Percentiles rank a stretch among this genome's conserved stretches.
Conservation (phyloP, 2,797 vertebrate genomes). For the Lutra lutra region DNA sequence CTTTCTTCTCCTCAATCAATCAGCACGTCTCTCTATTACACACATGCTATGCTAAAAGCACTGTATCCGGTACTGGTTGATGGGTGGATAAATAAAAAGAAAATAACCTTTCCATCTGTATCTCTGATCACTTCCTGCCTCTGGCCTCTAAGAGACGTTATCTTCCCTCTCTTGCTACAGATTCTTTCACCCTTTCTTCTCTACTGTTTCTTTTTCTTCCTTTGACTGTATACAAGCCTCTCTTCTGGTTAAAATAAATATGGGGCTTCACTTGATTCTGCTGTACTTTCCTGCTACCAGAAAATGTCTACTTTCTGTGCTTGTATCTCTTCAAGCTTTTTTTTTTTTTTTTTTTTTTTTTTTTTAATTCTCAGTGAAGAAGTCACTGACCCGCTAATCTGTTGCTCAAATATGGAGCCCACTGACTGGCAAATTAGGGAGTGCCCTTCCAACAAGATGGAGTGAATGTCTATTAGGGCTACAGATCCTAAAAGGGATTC, state of each 20-base stretch:
- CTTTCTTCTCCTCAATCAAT: slow-evolving; percentile 45
- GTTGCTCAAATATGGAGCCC: background rate
- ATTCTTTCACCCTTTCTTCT: background rate
- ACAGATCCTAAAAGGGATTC: background rate
- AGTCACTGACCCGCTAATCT: background rate
- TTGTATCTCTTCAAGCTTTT: background rate
- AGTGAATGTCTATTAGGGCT: background rate
- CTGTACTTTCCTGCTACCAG: background rate
- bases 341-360: background rate
- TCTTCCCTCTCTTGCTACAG: background rate
- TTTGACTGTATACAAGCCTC: background rate
- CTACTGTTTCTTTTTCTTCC: background rate
- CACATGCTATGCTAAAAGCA: slow-evolving; percentile 28
- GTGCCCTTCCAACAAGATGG: background rate
- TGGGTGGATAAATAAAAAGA: slow-evolving; percentile 32
- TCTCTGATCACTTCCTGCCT: slow-evolving; percentile 43
- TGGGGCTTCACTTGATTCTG: background rate
- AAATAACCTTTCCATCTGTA: slow-evolving; percentile 33
- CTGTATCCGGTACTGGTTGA: background rate
- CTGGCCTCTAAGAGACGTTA: background rate
- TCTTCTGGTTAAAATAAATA: background rate
- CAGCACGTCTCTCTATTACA: background rate
- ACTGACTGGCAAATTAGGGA: background rate
- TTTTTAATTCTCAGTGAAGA: background rate
- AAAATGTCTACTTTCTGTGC: background rate